Percentiles rank a stretch among this genome's conserved stretches.
These are phyloP conservation scores for Gavialis gangeticus DNA, from an alignment of 2,113 vertebrate species.

Conservation along the genomic window DNA sequence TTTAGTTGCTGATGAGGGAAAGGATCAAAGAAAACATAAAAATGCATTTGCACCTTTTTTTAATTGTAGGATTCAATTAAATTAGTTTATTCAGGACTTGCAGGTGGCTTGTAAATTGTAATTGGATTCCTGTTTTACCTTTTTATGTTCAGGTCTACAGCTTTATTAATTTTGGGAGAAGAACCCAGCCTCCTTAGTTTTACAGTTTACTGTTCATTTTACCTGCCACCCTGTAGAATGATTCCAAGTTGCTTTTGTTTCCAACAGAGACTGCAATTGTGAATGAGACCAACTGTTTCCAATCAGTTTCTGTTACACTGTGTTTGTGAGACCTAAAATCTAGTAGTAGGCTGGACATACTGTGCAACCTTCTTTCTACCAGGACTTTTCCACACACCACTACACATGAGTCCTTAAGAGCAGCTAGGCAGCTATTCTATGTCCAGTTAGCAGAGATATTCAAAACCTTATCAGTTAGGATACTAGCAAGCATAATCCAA, in stretches of 20 bases:
- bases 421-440: not conserved
- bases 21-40: conserved; percentile 57
- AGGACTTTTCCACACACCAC: not conserved
- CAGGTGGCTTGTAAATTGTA: conserved; percentile 69
- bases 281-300: conserved; percentile 30
- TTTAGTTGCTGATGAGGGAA: conserved; percentile 10
- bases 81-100: conserved; percentile 44
- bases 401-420: not conserved
- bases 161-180: conserved; percentile 48
- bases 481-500: not conserved
- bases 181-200: not conserved
- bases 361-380: conserved; percentile 22
- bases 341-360: not conserved
- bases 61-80: conserved; percentile 54
- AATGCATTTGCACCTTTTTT: conserved; percentile 14
- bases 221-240: not conserved
- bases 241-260: conserved; percentile 57
- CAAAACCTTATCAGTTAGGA: not conserved
- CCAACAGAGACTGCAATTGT: conserved; percentile 21
- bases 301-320: not conserved
- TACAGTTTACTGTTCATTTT: conserved; percentile 18
- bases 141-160: conserved; percentile 44
- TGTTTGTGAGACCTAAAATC: not conserved
- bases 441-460: not conserved
- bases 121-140: conserved; percentile 39